A percentile compares a stretch with the other conserved stretches of the same genome.
These are phyloP conservation scores for Plodia interpunctella DNA, from an alignment of 1,140 invertebrate species.

Conservation along the genomic window DNA sequence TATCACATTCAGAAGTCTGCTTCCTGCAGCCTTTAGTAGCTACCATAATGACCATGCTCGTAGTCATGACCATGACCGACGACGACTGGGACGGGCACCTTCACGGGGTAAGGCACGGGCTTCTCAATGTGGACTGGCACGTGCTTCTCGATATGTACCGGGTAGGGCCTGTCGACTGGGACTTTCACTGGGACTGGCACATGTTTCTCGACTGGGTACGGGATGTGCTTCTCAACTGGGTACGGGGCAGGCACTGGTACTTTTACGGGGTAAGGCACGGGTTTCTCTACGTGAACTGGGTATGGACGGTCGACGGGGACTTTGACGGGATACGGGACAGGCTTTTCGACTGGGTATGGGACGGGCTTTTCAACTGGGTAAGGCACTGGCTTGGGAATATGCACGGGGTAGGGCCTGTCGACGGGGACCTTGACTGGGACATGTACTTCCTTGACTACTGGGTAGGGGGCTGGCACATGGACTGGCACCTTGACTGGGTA, in stretches of 20 bases:
- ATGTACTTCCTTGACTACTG: conserved; percentile 81
- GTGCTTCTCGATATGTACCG: conserved; percentile 79
- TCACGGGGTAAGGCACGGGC: conserved; percentile 79
- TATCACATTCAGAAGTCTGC: conserved; percentile 71
- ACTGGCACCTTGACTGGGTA: conserved; percentile 82
- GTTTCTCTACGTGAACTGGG: conserved; percentile 78
- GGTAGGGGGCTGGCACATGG: conserved; percentile 80
- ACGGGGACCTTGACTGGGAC: conserved; percentile 84
- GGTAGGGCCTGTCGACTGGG: conserved; percentile 78
- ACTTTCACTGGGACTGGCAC: conserved; percentile 80
- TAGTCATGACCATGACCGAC: conserved; percentile 66
- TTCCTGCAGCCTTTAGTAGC: conserved; percentile 73
- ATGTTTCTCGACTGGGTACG: conserved; percentile 78
- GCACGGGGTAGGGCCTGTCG: conserved; percentile 85
- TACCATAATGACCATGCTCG: conserved; percentile 70
- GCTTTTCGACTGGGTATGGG: conserved; percentile 83
- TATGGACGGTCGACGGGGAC: conserved; percentile 79
- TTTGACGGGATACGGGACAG: conserved; percentile 81
- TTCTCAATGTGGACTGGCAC: conserved; percentile 79
- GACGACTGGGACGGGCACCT: conserved; percentile 78
- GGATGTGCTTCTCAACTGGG: conserved; percentile 77
- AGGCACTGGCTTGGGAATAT: conserved; percentile 81
- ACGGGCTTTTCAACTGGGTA: conserved; percentile 82
- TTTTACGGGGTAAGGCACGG: conserved; percentile 77
- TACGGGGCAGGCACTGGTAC: conserved; percentile 75